Conservation (phyloP, 1,140 invertebrate genomes). For the Anadara kagoshimensis region DNA sequence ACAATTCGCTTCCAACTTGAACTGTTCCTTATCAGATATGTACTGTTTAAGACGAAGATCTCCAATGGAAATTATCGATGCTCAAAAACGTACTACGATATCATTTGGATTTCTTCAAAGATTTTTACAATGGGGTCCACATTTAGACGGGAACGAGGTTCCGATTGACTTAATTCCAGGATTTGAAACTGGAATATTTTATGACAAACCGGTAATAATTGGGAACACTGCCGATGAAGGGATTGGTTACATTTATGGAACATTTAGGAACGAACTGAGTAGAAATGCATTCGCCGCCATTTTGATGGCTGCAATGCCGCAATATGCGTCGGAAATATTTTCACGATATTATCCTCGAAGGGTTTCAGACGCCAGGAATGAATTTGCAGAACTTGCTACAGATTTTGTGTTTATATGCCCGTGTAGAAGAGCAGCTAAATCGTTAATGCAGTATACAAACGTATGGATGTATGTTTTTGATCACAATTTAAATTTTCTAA, state of each 20-base stretch:
- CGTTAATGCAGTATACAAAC: constrained; percentile 4
- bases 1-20: constrained; percentile 21
- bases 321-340: constrained; percentile 16
- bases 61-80: constrained; percentile 31
- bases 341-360: constrained; percentile 23
- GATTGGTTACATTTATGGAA: constrained; percentile 23
- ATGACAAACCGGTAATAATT: constrained; percentile 40
- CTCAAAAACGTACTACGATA: constrained; percentile 16
- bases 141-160: constrained; percentile 40
- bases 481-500: constrained; percentile 25
- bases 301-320: constrained; percentile 27
- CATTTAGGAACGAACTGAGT: constrained; percentile 19
- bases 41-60: constrained; percentile 35
- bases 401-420: constrained; percentile 46
- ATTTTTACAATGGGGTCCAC: constrained; percentile 41
- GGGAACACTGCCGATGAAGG: constrained; percentile 44
- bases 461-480: constrained; percentile 48
- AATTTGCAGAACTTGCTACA: constrained; percentile 30
- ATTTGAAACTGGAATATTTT: constrained; percentile 16
- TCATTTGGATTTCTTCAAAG: constrained; percentile 23
- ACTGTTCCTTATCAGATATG: constrained; percentile 26
- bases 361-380: constrained; percentile 5
- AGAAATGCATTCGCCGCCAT: constrained; percentile 14
- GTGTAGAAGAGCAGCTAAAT: constrained; percentile 11
- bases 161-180: constrained; percentile 15